Evolutionary conservation across 2,797 vertebrate genomes (phyloP).

Genomic region (Catamblyrhynchus diadema): DNA sequence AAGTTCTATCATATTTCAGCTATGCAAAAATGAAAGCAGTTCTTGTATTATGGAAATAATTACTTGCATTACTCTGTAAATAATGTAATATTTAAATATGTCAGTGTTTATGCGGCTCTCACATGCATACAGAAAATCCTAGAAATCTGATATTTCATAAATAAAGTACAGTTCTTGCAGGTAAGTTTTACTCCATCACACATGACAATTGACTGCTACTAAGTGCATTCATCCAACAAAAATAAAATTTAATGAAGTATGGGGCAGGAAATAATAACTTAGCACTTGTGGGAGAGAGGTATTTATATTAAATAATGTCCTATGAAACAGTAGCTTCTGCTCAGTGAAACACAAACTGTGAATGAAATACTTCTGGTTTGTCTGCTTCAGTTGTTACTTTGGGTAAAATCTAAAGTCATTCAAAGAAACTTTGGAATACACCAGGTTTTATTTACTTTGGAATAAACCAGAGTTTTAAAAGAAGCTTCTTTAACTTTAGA

Average conservation of each 20-base stretch:
- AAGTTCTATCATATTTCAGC: not conserved
- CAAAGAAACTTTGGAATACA: not conserved
- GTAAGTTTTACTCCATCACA: not conserved
- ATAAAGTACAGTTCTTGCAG: not conserved
- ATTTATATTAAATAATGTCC: not conserved
- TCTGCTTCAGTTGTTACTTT: conserved; percentile 17
- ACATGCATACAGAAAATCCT: not conserved
- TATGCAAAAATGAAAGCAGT: not conserved
- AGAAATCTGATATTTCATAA: not conserved
- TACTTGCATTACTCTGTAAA: not conserved
- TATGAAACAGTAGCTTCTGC: conserved; percentile 8
- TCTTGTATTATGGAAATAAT: not conserved
- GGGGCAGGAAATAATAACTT: not conserved
- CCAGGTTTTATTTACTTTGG: not conserved
- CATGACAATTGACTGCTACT: not conserved
- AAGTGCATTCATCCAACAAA: not conserved
- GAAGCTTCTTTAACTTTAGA: not conserved
- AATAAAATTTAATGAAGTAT: not conserved
- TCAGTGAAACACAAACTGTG: not conserved
- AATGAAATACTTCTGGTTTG: not conserved
- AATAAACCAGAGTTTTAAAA: not conserved
- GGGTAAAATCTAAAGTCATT: not conserved
- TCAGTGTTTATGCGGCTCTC: not conserved
- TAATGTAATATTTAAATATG: not conserved
- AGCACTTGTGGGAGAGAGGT: not conserved